phyloP scores from a whole-genome alignment of 2,797 vertebrate genomes.

The Danionella dracula region DNA sequence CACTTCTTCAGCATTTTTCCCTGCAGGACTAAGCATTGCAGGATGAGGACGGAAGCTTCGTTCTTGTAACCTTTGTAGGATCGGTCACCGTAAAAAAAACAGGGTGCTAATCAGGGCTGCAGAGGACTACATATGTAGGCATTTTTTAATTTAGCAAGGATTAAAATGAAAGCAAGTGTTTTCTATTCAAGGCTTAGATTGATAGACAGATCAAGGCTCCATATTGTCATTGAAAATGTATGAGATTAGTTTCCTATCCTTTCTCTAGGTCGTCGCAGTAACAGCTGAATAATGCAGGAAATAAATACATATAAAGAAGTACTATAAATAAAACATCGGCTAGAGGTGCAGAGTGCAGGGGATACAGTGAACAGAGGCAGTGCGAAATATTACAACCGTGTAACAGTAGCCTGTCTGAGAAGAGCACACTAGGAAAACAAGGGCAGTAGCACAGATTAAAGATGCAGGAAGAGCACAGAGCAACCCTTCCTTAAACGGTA shows the following conservation, averaged over 20 bases:
- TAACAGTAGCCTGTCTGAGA: background rate
- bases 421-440: background rate
- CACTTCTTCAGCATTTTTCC: constrained; percentile 35
- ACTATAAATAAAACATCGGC: constrained; percentile 10
- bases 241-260: constrained; percentile 10
- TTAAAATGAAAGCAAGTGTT: no score
- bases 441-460: background rate
- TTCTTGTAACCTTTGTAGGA: constrained; percentile 25
- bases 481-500: no score
- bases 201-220: background rate
- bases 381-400: background rate
- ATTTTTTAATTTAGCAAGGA: no score
- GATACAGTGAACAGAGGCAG: constrained; percentile 1
- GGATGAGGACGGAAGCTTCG: constrained; percentile 20
- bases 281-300: constrained; percentile 24
- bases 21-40: constrained; percentile 17
- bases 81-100: background rate
- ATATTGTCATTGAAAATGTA: background rate
- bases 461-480: background rate
- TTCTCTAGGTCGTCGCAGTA: background rate
- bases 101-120: no score
- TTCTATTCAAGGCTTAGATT: background rate
- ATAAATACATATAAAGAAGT: constrained; percentile 24
- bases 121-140: no score
- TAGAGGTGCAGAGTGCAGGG: background rate